These are phyloP conservation scores for Cassiopea xamachana DNA, from an alignment of 30 jellyfish, hydroid and myxozoan genomes.

Conservation along the genomic window DNA sequence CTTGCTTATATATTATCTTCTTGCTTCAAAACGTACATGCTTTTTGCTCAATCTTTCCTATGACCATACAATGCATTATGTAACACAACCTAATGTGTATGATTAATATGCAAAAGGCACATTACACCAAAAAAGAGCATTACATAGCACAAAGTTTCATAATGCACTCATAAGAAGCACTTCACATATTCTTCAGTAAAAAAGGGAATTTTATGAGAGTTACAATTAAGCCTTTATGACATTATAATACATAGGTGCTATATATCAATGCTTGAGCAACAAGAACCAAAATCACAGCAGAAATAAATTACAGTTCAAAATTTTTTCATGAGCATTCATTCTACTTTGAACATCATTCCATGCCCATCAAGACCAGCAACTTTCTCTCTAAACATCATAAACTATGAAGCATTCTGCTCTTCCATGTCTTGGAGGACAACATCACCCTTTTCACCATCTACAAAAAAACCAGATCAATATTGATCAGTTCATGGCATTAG, in stretches of 20 bases:
- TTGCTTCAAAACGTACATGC: too few relatives aligned
- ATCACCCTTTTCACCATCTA: constrained; percentile 73
- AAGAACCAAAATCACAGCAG: constrained; percentile 62
- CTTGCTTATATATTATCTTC: too few relatives aligned
- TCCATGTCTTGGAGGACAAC: constrained; percentile 84
- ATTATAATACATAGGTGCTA: constrained; percentile 18
- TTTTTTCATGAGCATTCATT: constrained; percentile 60
- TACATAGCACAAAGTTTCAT: not conserved
- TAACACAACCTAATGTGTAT: not conserved
- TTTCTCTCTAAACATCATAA: constrained; percentile 4
- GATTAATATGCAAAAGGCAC: not conserved
- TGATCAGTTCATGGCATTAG: not conserved
- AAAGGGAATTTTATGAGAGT: not conserved
- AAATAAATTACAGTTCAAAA: constrained; percentile 64
- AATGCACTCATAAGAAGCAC: not conserved
- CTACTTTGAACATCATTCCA: constrained; percentile 64
- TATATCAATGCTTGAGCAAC: constrained; percentile 62
- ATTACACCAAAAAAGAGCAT: not conserved
- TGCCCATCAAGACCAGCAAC: constrained; percentile 56
- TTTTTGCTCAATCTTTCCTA: too few relatives aligned
- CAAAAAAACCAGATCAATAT: not conserved
- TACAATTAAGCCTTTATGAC: constrained; percentile 13
- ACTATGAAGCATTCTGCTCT: constrained; percentile 74
- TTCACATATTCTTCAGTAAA: not conserved
- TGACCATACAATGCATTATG: too few relatives aligned